Evolutionary conservation across 2,113 vertebrate species (phyloP), one percentile per base, ranked within the genome.

Genomic region (Sorex fumeus): DNA sequence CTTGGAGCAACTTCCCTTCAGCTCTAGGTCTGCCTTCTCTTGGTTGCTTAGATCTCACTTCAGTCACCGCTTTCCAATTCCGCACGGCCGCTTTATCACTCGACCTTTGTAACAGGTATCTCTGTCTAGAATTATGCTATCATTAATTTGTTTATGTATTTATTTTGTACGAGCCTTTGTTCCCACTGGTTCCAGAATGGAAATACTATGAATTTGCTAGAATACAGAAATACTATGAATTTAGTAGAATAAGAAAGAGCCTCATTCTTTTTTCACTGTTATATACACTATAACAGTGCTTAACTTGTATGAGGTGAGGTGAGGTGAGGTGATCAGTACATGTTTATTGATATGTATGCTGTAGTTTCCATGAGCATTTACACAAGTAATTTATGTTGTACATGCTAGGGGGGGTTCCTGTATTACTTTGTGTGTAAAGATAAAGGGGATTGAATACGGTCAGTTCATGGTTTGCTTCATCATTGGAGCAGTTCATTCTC

Each of bases 401-500:
- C 34, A 36, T 66, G 21, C 18, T 67, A 43, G 13, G 28, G 25
- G 34, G 9, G 21, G 11, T 71, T 45, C 43, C 77, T 5, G 76
- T 8, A 32, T 13, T 50, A 18, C 40, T 50, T 50, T 50, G 47
- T n/a, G 30, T 25, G 23, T 34, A 69, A 64, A 79, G 36, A 81
- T 69, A 93, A 79, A 50, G 69, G 66, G 11, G 40, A 10, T 72
- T 30, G 71, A 12, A 34, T 16, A 40, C 6, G 11, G 60, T 45
- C 25, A 50, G 9, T 78, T 50, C 47, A 50, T 50, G 47, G 27
- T 84, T 70, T 21, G 84, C 53, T 32, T 15, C 53, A 21, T 27
- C 57, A 74, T 74, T 53, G 67, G 69, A 72, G 28, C 28, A 87
- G 76, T 87, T 91, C 40, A 27, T 12, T 87, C 83, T 86, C 74